These are phyloP conservation scores for Cerceris ruficornis DNA, from an alignment of 2,888 invertebrate species.

Conservation along the genomic window DNA sequence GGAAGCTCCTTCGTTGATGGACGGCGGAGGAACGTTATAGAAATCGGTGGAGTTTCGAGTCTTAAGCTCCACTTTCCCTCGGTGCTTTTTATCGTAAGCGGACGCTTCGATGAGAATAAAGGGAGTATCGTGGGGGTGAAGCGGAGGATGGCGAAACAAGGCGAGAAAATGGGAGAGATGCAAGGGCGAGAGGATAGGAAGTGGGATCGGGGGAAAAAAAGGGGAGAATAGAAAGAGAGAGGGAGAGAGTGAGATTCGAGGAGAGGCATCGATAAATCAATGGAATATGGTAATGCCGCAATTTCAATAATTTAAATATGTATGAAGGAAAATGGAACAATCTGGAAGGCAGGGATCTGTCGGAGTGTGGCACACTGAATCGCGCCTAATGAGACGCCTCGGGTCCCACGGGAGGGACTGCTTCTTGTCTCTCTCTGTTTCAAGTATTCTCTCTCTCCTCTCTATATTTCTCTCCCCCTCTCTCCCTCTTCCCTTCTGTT, in stretches of 20 bases:
- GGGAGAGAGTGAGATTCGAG: constrained; percentile 54
- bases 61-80: constrained; percentile 27
- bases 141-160: constrained; percentile 17
- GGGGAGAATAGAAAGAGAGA: constrained; percentile 3
- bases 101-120: constrained; percentile 48
- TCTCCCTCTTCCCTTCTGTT: constrained; percentile 35
- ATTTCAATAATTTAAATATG: constrained; percentile 81
- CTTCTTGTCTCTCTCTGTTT: constrained; percentile 47
- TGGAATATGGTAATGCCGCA: constrained; percentile 79
- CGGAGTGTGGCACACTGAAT: constrained; percentile 77
- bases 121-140: constrained; percentile 10
- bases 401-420: constrained; percentile 70
- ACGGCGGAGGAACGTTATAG: not conserved
- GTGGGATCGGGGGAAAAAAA: not conserved
- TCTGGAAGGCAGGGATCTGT: constrained; percentile 76
- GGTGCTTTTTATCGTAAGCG: constrained; percentile 31
- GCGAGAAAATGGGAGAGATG: constrained; percentile 10
- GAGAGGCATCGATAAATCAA: constrained; percentile 80
- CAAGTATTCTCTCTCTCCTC: constrained; percentile 10
- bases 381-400: constrained; percentile 79
- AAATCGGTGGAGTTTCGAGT: not conserved
- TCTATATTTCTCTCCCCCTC: not conserved
- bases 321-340: constrained; percentile 81
- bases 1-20: no score
- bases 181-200: not conserved